Base-by-base conservation (phyloP, 2,113 vertebrate species). In the Heterotis niloticus region DNA sequence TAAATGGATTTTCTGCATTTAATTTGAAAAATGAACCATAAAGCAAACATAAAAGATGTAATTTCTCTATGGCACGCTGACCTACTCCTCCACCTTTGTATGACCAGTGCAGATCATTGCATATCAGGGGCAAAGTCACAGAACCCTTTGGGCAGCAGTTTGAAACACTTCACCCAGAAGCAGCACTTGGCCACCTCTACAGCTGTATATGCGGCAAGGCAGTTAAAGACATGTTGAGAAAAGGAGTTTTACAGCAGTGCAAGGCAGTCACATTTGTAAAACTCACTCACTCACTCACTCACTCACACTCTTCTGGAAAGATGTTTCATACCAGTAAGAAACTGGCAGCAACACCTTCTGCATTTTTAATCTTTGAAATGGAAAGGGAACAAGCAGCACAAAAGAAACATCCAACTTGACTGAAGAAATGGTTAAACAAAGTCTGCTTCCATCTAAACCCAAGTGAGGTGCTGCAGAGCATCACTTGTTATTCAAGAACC, bases 11-110 rank as follows among this genome's bases (percentile, higher is more conserved):
- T 91, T 86, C 88, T 86, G 87, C 81, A 64, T 90, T 92, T 90
- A 88, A 88, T 89, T 90, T 93, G 91, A 93, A 91, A 93, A 93
- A 93, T 92, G 92, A 93, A 88, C 90, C 90, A 93, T 93, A 92
- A 92, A 92, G 88, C 87, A 92, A 93, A 93, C 89, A 92, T 93
- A 93, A 93, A 93, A 91, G 90, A 90, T 88, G 89, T 90, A 82
- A 89, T 92, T 93, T 90, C 88, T 85, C 90, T 76, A 79, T 83
- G 88, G 90, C 90, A 86, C 89, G 89, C 89, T 90, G 84, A 91
- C 89, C 86, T 85, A 83, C 84, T 86, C 81, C 11, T 74, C 18
- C 13, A 20, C 64, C 73, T 62, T 54, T 17, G 20, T 59, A 18
- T n/a, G 64, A 16, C 51, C 78, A 75, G 57, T 20, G 17, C 34